Evolutionary conservation across 2,888 invertebrate genomes (phyloP).

Genomic region (Apamea anceps): DNA sequence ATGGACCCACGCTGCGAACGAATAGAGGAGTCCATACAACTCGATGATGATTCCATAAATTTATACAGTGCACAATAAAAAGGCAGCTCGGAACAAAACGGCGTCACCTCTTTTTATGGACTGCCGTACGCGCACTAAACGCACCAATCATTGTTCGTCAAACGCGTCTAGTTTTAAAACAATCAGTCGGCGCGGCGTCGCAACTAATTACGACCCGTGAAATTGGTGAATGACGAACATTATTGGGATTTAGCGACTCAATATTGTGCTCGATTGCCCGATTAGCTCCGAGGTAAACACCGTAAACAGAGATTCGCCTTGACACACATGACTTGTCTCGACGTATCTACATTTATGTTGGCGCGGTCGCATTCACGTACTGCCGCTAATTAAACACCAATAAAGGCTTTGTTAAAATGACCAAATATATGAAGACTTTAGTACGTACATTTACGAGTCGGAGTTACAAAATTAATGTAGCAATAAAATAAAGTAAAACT

Average conservation of each 20-base stretch:
- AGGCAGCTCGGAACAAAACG: slow-evolving; percentile 85
- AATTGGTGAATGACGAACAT: slow-evolving; percentile 79
- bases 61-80: slow-evolving; percentile 89
- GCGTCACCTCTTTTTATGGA: slow-evolving; percentile 87
- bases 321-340: slow-evolving; percentile 76
- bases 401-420: slow-evolving; percentile 81
- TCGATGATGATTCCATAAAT: slow-evolving; percentile 90
- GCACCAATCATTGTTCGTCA: slow-evolving; percentile 79
- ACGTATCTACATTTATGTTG: slow-evolving; percentile 54
- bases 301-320: slow-evolving; percentile 79
- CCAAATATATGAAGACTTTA: slow-evolving; percentile 66
- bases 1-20: slow-evolving; percentile 84
- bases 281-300: slow-evolving; percentile 66
- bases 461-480: slow-evolving; percentile 71
- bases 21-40: slow-evolving; percentile 88
- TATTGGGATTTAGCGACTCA: slow-evolving; percentile 78
- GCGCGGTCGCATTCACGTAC: slow-evolving; percentile 74
- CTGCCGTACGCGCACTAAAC: slow-evolving; percentile 76
- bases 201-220: slow-evolving; percentile 79
- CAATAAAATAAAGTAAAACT: slow-evolving; percentile 54
- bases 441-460: slow-evolving; percentile 68
- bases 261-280: slow-evolving; percentile 68
- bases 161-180: slow-evolving; percentile 74
- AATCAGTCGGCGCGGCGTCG: slow-evolving; percentile 66
- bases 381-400: slow-evolving; percentile 82